Evolutionary conservation across 2,113 vertebrate genomes (phyloP).

Genomic region (Melierax canorus): DNA sequence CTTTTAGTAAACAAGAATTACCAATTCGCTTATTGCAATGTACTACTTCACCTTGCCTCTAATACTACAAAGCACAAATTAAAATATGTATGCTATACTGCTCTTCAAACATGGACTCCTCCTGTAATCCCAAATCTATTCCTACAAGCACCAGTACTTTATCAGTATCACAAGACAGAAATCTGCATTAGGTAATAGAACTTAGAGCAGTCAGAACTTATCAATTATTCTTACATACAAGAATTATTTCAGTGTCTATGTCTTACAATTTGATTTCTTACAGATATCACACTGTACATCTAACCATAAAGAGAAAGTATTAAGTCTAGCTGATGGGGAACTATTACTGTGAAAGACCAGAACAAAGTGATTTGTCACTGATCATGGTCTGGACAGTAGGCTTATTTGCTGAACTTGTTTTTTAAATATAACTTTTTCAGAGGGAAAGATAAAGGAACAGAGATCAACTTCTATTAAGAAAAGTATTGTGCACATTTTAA

Average conservation of each 20-base stretch:
- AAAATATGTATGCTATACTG: neutral
- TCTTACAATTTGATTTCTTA: neutral
- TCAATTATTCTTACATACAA: neutral
- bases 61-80: neutral
- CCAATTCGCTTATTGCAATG: neutral
- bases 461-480: neutral
- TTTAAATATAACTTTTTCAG: neutral
- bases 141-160: neutral
- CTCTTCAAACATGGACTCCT: neutral
- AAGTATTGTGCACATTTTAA: neutral
- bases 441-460: neutral
- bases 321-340: neutral
- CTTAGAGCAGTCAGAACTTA: neutral
- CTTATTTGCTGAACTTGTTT: neutral
- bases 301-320: neutral
- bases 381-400: neutral
- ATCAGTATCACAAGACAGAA: neutral
- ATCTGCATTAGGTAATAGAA: neutral
- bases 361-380: neutral
- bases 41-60: neutral
- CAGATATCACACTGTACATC: neutral
- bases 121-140: neutral
- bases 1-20: neutral
- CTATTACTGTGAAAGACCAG: neutral
- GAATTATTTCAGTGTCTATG: neutral